Conservation (phyloP, 2,113 vertebrate species). For the Melospiza georgiana region DNA sequence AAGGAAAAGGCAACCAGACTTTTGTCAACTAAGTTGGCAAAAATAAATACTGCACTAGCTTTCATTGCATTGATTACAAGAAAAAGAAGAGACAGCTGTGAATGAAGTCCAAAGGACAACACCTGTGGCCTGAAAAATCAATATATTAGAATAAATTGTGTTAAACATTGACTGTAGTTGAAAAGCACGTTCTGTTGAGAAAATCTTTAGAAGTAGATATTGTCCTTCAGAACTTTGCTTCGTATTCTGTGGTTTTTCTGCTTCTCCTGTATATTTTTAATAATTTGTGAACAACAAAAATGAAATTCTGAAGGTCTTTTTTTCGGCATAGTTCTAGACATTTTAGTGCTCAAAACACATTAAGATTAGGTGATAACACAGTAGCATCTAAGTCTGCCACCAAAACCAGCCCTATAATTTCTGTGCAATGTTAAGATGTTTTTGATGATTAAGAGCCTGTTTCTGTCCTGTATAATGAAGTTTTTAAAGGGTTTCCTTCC, state of each 20-base stretch:
- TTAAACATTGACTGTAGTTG: background rate
- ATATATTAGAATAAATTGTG: background rate
- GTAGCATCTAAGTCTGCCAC: background rate
- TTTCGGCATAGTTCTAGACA: background rate
- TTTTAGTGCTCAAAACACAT: background rate
- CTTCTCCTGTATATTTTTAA: background rate
- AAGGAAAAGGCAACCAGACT: background rate
- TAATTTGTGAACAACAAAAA: background rate
- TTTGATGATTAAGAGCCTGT: background rate
- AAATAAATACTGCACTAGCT: background rate
- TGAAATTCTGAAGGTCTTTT: background rate
- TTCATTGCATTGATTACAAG: background rate
- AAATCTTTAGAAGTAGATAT: background rate
- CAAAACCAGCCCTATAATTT: background rate
- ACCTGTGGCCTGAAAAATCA: background rate
- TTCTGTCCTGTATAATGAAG: background rate
- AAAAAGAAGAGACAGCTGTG: background rate
- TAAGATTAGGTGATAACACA: background rate
- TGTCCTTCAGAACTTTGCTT: background rate
- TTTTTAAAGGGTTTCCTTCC: background rate
- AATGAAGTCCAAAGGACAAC: background rate
- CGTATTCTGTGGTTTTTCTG: background rate
- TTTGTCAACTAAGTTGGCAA: background rate
- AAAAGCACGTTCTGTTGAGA: background rate
- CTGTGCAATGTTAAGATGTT: background rate